Conservation (phyloP, 23 tunicate species). For the Trididemnum clinides region DNA sequence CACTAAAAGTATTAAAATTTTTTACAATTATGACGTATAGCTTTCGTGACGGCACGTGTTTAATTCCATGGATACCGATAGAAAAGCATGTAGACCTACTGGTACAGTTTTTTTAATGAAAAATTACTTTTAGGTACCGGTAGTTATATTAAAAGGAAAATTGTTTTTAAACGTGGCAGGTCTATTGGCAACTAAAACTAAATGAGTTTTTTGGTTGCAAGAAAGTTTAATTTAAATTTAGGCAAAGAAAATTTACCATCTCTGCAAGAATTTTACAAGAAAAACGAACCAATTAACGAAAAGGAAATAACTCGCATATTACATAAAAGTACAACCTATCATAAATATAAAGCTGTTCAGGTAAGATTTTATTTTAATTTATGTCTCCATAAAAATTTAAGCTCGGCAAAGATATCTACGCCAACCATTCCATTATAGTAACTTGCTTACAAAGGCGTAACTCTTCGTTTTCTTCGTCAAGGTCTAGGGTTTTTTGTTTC, state of each 20-base stretch:
- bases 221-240: neutral
- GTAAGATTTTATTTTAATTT: neutral
- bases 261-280: neutral
- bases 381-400: neutral
- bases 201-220: slow-evolving; percentile 1
- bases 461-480: no score
- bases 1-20: no score
- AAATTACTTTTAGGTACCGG: no score
- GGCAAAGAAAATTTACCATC: neutral
- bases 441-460: neutral
- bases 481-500: no score
- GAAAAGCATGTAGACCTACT: no score
- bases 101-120: no score
- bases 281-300: neutral
- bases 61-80: no score
- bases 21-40: neutral
- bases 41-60: neutral
- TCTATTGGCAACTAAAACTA: no score
- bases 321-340: neutral
- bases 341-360: neutral
- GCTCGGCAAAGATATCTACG: neutral
- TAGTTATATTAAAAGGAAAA: no score
- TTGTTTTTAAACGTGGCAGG: no score
- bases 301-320: neutral
- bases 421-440: neutral